A percentile compares a stretch with the other conserved stretches of the same genome.
These are phyloP conservation scores for Aegotheles bennettii DNA, from an alignment of 2,113 vertebrate genomes.

Conservation along the genomic window DNA sequence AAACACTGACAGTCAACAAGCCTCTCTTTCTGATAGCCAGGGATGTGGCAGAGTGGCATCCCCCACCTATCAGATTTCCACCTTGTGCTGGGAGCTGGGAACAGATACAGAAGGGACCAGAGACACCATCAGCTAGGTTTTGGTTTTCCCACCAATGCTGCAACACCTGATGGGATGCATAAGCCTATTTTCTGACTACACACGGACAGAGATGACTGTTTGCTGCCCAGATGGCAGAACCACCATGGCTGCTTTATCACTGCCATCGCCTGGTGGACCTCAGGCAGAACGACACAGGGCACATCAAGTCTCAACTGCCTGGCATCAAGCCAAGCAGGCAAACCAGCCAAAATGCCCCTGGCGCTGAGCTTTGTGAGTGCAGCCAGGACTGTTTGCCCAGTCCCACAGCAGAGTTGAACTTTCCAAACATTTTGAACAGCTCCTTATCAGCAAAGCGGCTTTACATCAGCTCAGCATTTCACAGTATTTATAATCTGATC, in stretches of 20 bases:
- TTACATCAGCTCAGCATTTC: slow-evolving; percentile 6
- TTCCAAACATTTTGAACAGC: neutral
- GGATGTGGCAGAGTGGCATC: neutral
- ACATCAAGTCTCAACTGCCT: accelerated
- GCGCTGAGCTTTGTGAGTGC: neutral
- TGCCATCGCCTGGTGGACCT: neutral
- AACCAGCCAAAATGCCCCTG: neutral
- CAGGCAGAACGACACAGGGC: neutral
- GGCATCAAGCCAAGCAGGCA: neutral
- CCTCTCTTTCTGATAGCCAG: neutral
- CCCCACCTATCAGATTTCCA: neutral
- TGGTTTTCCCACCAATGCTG: neutral
- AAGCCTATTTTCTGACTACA: neutral
- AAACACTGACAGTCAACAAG: neutral
- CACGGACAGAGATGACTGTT: neutral
- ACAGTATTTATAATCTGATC: neutral
- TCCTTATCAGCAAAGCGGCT: slow-evolving; percentile 6
- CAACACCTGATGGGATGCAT: neutral
- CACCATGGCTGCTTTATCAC: neutral
- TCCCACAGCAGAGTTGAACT: neutral
- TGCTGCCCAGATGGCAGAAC: neutral
- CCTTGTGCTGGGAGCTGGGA: neutral
- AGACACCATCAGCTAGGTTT: accelerated
- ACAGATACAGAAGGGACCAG: neutral
- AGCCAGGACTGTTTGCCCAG: neutral